Evolutionary conservation across 35 echinoderm and acorn worm species (phyloP).

Genomic region (Hemicentrotus pulcherrimus): DNA sequence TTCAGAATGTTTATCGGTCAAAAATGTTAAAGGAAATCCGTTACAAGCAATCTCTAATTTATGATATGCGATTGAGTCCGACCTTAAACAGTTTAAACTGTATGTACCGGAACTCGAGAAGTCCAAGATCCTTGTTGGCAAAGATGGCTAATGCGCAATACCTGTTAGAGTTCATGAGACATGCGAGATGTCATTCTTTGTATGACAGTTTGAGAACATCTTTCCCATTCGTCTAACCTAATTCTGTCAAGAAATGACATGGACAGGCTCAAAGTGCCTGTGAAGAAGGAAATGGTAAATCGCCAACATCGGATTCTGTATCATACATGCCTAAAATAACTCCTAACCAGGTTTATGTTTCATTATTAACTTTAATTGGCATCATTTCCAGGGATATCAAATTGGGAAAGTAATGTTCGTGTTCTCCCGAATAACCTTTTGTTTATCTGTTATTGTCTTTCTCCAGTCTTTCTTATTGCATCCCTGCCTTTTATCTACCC

Average conservation of each 20-base stretch:
- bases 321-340: not conserved
- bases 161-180: not conserved
- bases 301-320: not conserved
- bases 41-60: not conserved
- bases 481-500: not conserved
- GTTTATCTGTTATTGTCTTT: not conserved
- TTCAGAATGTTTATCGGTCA: not conserved
- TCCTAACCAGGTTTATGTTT: not conserved
- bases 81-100: too few species aligned
- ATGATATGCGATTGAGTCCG: not conserved
- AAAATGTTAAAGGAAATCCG: not conserved
- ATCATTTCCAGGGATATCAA: not conserved
- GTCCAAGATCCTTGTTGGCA: too few species aligned
- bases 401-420: not conserved
- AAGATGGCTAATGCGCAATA: not conserved
- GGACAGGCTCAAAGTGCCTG: not conserved
- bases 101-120: too few species aligned
- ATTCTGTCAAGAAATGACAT: not conserved
- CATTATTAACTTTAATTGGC: not conserved
- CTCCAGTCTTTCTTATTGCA: not conserved
- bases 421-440: not conserved
- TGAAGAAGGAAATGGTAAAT: not conserved
- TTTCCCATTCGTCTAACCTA: not conserved
- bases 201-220: not conserved
- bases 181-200: not conserved